Evolutionary conservation across 2,797 vertebrate species (phyloP), one percentile per base, ranked within the genome.

Genomic region (Melanotaenia parkinsoni): DNA sequence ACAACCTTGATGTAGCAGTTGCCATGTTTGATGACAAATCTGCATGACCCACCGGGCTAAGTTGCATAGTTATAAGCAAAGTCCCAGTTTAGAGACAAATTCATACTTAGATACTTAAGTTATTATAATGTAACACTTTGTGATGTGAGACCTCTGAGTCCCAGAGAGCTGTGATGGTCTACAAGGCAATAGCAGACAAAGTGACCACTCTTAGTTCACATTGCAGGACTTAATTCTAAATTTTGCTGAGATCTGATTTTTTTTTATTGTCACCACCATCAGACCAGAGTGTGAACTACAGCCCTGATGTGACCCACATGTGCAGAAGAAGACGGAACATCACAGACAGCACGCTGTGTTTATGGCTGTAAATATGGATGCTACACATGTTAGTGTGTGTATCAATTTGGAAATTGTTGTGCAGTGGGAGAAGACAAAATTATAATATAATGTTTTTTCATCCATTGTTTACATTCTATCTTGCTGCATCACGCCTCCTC

Each of bases 41-140:
- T 54, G 5, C 18, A 67, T 30, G 10, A 57, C 54, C 40, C 35
- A 30, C 20, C 37, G 24, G 28, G 32, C 7, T 50, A 20, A 40
- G 56, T 40, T 64, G 37, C 64, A 72, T 61, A 45, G 33, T 28
- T 33, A 56, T 63, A 63, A 63, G 51, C 62, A 38, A 58, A 40
- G 63, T 78, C 40, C 58, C 30, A 68, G 13, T 22, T 35, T 33
- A 40, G 16, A 58, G 11, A 43, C 2, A 33, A 47, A 20, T 33
- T 53, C 43, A n/a, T 47, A n/a, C 18, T n/a, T n/a, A 67, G 10
- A 66, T 40, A 3, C 38, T 38, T 38, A 47, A 45, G 33, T 53
- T 47, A 47, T 47, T n/a, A n/a, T 40, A 24, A 37, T 16, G 43
- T n/a, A 32, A 63, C 2, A 33, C 51, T 57, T 51, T 40, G 37